Base-by-base conservation (phyloP, 2,888 invertebrate species). In the Caenorhabditis sp. region DNA sequence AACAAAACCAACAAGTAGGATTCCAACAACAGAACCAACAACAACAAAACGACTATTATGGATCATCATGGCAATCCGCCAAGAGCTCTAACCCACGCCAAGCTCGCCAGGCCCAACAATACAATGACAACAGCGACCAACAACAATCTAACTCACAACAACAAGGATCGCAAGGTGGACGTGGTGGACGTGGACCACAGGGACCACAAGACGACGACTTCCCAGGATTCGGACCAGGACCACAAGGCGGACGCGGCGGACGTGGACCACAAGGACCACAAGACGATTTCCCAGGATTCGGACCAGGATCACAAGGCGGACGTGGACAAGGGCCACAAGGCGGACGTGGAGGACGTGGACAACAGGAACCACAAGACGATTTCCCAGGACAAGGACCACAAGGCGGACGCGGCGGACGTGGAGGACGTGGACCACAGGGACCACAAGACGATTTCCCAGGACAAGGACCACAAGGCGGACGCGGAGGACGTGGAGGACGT, bases 181-280 rank as follows among this genome's bases (percentile, higher is more conserved):
- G 53, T 53, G 53, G 53, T 8, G 53, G 27, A 26, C 56, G 5
- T 26, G 56, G 56, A 25, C 26, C 26, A 38, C 63, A 63, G 36
- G 69, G 69, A 61, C 62, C 61, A 43, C 31, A 31, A 49, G 23
- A 50, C n/a, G n/a, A n/a, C n/a, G n/a, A n/a, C n/a, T n/a, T n/a
- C n/a, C n/a, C n/a, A n/a, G 25, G 43, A 10, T 59, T 31, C 12
- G 49, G 59, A 1, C 61, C 62, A 43, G 52, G 66, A 26, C 66
- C 59, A 66, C 59, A 56, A 50, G 56, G 56, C 26, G 52, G 59
- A 52, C 52, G 21, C 3, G 52, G 21, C 12, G 23, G 52, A 23
- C 52, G 52, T 20, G 21, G 23, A 23, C 23, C 23, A 50, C 50
- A 14, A 50, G 50, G 50, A n/a, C 36, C 36, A 49, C 49, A 49